Evolutionary conservation across 2,888 invertebrate genomes (phyloP).

Genomic region (Salticus scenicus): DNA sequence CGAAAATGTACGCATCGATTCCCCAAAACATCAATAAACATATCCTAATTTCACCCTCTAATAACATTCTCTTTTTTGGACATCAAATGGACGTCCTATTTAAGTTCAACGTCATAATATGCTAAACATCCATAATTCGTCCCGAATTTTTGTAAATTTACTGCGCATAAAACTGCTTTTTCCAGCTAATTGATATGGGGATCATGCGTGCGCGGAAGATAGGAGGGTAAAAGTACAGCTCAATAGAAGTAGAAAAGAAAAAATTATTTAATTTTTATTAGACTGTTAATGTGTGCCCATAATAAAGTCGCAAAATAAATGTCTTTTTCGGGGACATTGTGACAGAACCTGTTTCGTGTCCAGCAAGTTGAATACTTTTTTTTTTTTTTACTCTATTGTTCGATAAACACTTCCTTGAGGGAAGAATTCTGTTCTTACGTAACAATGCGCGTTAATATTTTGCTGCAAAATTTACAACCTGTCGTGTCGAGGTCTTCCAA

Average conservation of each 20-base stretch:
- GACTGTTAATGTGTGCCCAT: neutral
- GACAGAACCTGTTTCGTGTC: slow-evolving; percentile 12
- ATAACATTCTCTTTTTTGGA: too few species aligned
- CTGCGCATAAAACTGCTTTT: too few species aligned
- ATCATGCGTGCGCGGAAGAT: neutral
- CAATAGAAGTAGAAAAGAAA: neutral
- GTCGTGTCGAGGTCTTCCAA: too few species aligned
- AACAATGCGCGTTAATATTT: neutral
- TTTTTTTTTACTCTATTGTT: slow-evolving; percentile 1
- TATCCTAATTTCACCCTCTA: too few species aligned
- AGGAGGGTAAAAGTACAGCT: neutral
- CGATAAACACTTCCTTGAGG: neutral
- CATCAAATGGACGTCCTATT: too few species aligned
- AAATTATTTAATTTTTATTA: neutral
- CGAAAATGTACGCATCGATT: too few species aligned
- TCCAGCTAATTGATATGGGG: neutral
- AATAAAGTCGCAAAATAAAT: slow-evolving; percentile 2
- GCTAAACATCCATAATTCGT: too few species aligned
- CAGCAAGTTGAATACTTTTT: neutral
- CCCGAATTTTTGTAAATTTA: too few species aligned
- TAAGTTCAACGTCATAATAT: too few species aligned
- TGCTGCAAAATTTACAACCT: neutral
- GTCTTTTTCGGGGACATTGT: neutral
- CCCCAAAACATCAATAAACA: too few species aligned
- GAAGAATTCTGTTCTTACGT: neutral